Evolutionary conservation across 2,797 vertebrate species (phyloP).

Genomic region (Phrynocephalus vlangalii): DNA sequence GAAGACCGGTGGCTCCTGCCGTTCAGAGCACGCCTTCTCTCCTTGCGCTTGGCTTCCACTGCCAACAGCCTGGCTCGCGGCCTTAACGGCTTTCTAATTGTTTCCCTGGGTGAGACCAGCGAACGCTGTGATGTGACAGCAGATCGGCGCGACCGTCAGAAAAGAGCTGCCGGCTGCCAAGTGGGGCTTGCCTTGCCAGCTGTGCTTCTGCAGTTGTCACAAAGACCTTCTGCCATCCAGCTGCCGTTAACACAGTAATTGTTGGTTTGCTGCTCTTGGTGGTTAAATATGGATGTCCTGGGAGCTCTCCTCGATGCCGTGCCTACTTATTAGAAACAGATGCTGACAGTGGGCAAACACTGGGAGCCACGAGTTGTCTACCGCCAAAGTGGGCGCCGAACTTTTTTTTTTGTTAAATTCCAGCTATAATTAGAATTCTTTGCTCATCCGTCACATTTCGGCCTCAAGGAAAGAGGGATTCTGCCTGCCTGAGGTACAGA

Average conservation of each 20-base stretch:
- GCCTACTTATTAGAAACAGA: not conserved
- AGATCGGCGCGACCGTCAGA: not conserved
- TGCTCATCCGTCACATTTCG: not conserved
- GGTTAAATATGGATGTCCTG: conserved; percentile 19
- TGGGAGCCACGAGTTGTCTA: not conserved
- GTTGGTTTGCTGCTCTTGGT: conserved; percentile 15
- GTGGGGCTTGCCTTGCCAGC: conserved; percentile 39
- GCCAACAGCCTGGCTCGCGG: not conserved
- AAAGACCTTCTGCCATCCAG: conserved; percentile 52
- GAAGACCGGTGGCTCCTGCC: not conserved
- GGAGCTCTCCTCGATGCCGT: not conserved
- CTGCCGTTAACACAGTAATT: conserved; percentile 43
- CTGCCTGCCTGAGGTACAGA: not conserved
- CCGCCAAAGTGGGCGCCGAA: not conserved
- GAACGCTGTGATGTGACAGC: conserved; percentile 18
- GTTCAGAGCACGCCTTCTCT: not conserved
- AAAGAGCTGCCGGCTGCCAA: conserved; percentile 41
- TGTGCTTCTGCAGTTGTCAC: conserved; percentile 30
- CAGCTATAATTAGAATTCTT: not conserved
- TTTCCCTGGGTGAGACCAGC: conserved; percentile 3
- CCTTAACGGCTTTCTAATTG: not conserved
- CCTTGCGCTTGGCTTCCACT: not conserved
- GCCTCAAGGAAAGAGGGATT: not conserved
- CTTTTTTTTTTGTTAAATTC: not conserved
- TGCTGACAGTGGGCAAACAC: not conserved